Evolutionary conservation across 1,140 invertebrate species (phyloP).

Genomic region (Harlomillsia oculata): DNA sequence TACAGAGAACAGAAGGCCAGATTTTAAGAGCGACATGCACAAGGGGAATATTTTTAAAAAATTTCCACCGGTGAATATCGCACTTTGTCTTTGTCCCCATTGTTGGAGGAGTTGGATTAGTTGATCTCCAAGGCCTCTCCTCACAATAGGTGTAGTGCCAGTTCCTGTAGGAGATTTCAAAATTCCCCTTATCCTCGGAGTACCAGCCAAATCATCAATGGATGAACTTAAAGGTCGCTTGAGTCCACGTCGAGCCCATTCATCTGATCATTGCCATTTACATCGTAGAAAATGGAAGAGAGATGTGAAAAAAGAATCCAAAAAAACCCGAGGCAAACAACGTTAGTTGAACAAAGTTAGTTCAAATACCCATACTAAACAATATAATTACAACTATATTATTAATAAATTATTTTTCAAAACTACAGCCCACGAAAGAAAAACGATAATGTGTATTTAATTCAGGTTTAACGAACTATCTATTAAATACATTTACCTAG

Average conservation of each 20-base stretch:
- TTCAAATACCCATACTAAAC: too few species aligned
- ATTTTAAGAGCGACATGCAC: constrained; percentile 7
- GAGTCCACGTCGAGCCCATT: constrained; percentile 31
- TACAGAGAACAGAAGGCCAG: neutral
- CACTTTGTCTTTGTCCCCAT: constrained; percentile 33
- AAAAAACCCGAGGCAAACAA: neutral
- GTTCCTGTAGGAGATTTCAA: too few species aligned
- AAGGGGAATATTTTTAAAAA: constrained; percentile 17
- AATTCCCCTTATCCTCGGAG: too few species aligned
- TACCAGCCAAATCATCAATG: constrained; percentile 27
- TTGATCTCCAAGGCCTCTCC: constrained; percentile 31
- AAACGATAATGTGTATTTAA: too few species aligned
- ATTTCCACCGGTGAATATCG: constrained; percentile 18
- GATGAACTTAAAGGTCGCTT: constrained; percentile 35
- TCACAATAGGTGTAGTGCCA: neutral
- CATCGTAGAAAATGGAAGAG: neutral
- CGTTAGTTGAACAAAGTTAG: too few species aligned
- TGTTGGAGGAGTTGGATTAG: constrained; percentile 27
- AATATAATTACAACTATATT: too few species aligned
- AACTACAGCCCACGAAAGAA: too few species aligned
- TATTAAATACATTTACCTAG: too few species aligned
- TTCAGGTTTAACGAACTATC: too few species aligned
- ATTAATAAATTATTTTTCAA: too few species aligned
- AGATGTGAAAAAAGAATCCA: constrained; percentile 7
- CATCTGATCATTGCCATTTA: constrained; percentile 11